Conservation (phyloP, 2,888 invertebrate species). For the Ditylenchus weischeri region DNA sequence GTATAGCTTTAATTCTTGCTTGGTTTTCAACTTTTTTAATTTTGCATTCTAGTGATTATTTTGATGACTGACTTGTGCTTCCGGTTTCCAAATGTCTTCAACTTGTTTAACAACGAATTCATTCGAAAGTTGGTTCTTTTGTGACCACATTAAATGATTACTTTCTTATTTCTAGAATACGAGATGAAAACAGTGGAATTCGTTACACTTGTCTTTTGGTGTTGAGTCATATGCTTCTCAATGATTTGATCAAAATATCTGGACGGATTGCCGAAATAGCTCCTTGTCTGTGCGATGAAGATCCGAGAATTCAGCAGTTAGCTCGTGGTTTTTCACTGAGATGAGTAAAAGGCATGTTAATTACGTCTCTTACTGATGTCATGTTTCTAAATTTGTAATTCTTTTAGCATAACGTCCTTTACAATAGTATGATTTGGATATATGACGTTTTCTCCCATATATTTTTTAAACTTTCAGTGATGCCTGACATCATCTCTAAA, state of each 20-base stretch:
- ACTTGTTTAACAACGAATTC: too few species aligned
- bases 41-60: slow-evolving; percentile 67
- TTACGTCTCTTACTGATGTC: slow-evolving; percentile 10
- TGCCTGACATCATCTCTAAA: slow-evolving; percentile 89
- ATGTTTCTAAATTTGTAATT: too few species aligned
- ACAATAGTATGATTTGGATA: slow-evolving; percentile 65
- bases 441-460: too few species aligned
- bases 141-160: too few species aligned
- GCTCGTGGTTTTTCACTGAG: slow-evolving; percentile 78
- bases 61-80: too few species aligned
- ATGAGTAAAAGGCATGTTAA: slow-evolving; percentile 70
- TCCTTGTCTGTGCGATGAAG: slow-evolving; percentile 72
- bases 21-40: too few species aligned
- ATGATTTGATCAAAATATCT: slow-evolving; percentile 90
- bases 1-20: too few species aligned
- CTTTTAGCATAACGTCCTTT: slow-evolving; percentile 71
- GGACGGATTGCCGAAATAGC: slow-evolving; percentile 83
- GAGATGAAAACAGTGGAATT: too few species aligned
- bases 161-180: too few species aligned
- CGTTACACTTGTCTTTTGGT: slow-evolving; percentile 80
- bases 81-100: too few species aligned
- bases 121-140: too few species aligned
- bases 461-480: slow-evolving; percentile 62
- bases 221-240: slow-evolving; percentile 80
- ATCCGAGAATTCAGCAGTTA: slow-evolving; percentile 65